These are phyloP conservation scores for Tylochromis polylepis DNA, from an alignment of 2,113 vertebrate genomes.

Conservation along the genomic window DNA sequence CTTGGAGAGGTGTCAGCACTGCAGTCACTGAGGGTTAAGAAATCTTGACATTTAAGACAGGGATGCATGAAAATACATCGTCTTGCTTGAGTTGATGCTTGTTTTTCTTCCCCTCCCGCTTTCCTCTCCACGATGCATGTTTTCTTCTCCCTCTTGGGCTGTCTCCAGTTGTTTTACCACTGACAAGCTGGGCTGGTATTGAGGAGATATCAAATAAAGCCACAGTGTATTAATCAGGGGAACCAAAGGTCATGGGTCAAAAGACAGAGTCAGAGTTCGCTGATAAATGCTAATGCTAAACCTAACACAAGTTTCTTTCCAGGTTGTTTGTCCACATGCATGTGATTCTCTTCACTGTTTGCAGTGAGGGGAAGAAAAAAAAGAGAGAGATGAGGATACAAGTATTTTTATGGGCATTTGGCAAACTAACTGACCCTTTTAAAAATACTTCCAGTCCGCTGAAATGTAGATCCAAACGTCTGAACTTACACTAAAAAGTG, in stretches of 20 bases:
- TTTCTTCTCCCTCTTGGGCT: conserved; percentile 69
- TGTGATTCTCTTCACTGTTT: background rate
- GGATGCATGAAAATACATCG: conserved; percentile 78
- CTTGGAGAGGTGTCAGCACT: conserved; percentile 75
- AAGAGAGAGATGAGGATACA: background rate
- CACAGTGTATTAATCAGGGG: conserved; percentile 67
- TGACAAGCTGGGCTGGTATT: conserved; percentile 67
- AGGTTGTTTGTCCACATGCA: background rate
- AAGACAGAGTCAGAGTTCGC: conserved; percentile 27
- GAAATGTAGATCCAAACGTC: conserved; percentile 5
- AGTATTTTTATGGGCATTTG: conserved; percentile 10
- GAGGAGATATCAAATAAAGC: conserved; percentile 70
- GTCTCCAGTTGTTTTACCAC: conserved; percentile 68
- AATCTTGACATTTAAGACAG: conserved; percentile 80
- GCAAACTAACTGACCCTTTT: background rate
- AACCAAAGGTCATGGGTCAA: conserved; percentile 54
- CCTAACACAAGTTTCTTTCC: conserved; percentile 17
- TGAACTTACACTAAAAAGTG: conserved; percentile 17
- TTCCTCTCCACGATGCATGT: conserved; percentile 60
- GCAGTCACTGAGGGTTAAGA: conserved; percentile 70
- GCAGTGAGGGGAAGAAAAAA: background rate
- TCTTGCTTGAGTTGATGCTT: conserved; percentile 75
- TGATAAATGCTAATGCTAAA: conserved; percentile 53
- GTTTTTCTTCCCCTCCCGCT: conserved; percentile 55
- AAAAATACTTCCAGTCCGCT: background rate